Conservation (phyloP, 1,140 invertebrate genomes). For the Drosophila parvula region DNA sequence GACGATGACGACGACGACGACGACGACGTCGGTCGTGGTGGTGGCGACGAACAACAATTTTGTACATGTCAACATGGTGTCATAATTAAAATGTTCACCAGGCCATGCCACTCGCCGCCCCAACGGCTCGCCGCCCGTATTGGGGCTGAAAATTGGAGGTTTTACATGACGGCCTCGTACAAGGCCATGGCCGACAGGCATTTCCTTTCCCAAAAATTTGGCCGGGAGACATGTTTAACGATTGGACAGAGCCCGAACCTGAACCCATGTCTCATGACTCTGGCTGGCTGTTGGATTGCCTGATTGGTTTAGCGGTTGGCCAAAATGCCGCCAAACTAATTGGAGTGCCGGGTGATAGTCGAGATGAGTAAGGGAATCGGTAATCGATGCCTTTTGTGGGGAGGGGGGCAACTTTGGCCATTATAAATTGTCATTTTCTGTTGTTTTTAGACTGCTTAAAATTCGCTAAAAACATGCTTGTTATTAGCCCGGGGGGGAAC, state of each 20-base stretch:
- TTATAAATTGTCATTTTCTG: constrained; percentile 39
- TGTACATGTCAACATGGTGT: constrained; percentile 80
- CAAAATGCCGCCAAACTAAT: constrained; percentile 45
- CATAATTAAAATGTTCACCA: constrained; percentile 81
- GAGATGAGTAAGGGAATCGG: constrained; percentile 12
- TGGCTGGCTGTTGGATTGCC: constrained; percentile 25
- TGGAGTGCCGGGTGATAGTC: constrained; percentile 14
- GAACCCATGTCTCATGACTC: constrained; percentile 7
- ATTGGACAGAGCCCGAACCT: constrained; percentile 28
- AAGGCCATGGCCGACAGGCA: constrained; percentile 51
- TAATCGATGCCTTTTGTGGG: constrained; percentile 19
- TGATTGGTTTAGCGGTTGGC: constrained; percentile 55
- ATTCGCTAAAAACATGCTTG: constrained; percentile 28
- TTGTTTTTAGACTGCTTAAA: constrained; percentile 25
- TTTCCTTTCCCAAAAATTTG: constrained; percentile 63
- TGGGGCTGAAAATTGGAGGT: constrained; percentile 61
- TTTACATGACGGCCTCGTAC: constrained; percentile 43
- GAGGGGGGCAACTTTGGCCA: constrained; percentile 8
- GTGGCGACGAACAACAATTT: constrained; percentile 73
- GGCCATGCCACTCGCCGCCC: constrained; percentile 19
- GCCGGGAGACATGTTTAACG: constrained; percentile 64
- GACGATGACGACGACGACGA: constrained; percentile 20
- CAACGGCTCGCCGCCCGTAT: constrained; percentile 22
- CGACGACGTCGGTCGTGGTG: constrained; percentile 9
- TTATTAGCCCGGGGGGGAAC: constrained; percentile 28